A percentile compares a stretch with the other conserved stretches of the same genome.
Conservation (phyloP, 2,113 vertebrate genomes). For the Oncorhynchus nerka region DNA sequence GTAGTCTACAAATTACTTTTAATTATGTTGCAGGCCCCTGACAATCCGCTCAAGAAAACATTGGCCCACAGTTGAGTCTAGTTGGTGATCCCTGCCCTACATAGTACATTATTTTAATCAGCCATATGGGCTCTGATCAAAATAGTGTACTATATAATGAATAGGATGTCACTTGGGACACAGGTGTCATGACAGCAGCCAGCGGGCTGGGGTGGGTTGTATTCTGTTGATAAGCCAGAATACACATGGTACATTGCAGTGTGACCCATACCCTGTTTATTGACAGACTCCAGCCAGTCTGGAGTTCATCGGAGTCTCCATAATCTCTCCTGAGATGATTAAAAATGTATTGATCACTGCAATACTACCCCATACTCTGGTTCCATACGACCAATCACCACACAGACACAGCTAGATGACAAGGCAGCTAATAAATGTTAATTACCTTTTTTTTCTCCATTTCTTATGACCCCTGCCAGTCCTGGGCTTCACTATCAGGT, state of each 20-base stretch:
- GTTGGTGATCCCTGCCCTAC: no score
- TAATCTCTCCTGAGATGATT: slow-evolving; percentile 73
- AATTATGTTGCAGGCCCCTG: no score
- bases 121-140: no score
- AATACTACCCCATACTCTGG: slow-evolving; percentile 54
- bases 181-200: no score
- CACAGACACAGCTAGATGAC: slow-evolving; percentile 20
- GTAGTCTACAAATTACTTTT: no score
- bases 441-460: slow-evolving; percentile 55
- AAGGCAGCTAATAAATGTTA: slow-evolving; percentile 67
- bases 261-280: slow-evolving; percentile 72
- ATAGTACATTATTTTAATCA: no score
- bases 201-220: no score
- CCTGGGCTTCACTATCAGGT: slow-evolving; percentile 70
- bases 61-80: no score
- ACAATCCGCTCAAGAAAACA: no score
- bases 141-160: no score
- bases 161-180: no score
- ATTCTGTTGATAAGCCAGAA: no score
- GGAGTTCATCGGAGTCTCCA: slow-evolving; percentile 71
- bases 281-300: slow-evolving; percentile 82
- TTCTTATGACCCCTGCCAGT: slow-evolving; percentile 69
- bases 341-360: slow-evolving; percentile 75
- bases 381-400: not conserved
- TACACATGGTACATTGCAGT: slow-evolving; percentile 28